Evolutionary conservation across 2,113 vertebrate species (phyloP), one percentile per base, ranked within the genome.

Genomic region (Rhipidura dahli): DNA sequence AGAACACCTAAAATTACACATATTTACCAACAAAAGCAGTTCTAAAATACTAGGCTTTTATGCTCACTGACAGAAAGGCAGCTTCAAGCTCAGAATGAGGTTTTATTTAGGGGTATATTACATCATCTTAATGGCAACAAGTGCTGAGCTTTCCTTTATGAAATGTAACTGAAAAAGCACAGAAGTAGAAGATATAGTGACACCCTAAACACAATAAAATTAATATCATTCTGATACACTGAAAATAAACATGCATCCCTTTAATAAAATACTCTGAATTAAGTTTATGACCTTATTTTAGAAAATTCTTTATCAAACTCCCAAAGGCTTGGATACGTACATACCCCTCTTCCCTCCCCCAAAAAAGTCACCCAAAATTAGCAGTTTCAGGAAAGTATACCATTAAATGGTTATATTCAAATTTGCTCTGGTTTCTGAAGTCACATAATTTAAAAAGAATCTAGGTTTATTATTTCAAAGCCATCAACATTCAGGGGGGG

Each of bases 1-100:
- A 91, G 69, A 83, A 66, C 51, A 93, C 56, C 51, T 84, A 87
- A 89, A 93, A 78, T 89, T 83, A 75, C 37, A 82, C 22, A 18
- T 65, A 87, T 94, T 91, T 94, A 68, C 33, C 40, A 82, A 93
- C 23, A 94, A 91, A 93, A 81, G 13, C n/a, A 54, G 21, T 63
- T 78, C 21, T 7, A 66, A 89, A 94, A 89, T 73, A 77, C 17
- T n/a, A 81, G 28, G 64, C 53, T 85, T 94, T 86, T 71, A 88
- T 81, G 59, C 16, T 88, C 10, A 26, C 39, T 66, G 39, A 59
- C 45, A 89, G 30, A 77, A 83, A 83, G 56, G 26, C 33, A 70
- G 54, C 23, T 66, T 63, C 39, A 81, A 57, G 35, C 47, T 81
- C 39, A 89, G 33, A 73, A 77, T 9, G 2, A 45, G 18, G 19